These are phyloP conservation scores for Epirrhoe alternata DNA, from an alignment of 2,888 invertebrate genomes.

Conservation along the genomic window DNA sequence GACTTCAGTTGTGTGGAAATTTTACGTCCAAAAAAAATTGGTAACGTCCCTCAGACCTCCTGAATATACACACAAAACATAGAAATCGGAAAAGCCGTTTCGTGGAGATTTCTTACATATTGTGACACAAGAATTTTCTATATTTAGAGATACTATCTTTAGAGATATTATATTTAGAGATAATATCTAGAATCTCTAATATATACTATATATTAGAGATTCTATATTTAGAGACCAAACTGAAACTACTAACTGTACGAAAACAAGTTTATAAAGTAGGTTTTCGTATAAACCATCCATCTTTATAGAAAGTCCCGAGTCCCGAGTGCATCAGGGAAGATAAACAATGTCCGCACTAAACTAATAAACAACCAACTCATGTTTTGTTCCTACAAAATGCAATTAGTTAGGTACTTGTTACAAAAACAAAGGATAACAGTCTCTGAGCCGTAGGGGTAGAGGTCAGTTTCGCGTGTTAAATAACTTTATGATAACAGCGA, in stretches of 20 bases:
- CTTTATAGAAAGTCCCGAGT: constrained; percentile 19
- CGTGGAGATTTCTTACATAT: too few relatives aligned
- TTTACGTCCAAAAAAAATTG: too few relatives aligned
- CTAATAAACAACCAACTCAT: constrained; percentile 37
- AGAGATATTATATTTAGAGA: too few relatives aligned
- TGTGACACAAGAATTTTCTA: too few relatives aligned
- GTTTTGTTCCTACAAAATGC: constrained; percentile 44
- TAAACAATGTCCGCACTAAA: constrained; percentile 37
- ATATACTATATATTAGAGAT: too few relatives aligned
- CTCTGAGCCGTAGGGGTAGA: constrained; percentile 18
- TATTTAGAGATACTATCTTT: too few relatives aligned
- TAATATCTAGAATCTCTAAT: too few relatives aligned
- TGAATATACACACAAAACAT: too few relatives aligned
- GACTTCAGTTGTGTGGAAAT: too few relatives aligned
- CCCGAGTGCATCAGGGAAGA: constrained; percentile 29
- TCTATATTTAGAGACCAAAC: too few relatives aligned
- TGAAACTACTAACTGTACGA: neutral
- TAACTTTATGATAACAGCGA: constrained; percentile 25
- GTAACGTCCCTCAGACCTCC: too few relatives aligned
- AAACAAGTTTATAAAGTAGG: neutral
- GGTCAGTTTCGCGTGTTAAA: constrained; percentile 25
- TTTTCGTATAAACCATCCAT: constrained; percentile 19
- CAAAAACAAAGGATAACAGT: constrained; percentile 30
- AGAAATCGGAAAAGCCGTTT: too few relatives aligned
- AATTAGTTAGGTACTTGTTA: constrained; percentile 41